phyloP scores from a whole-genome alignment of 2,888 invertebrate genomes.

The Cataglyphis altisquamis region DNA sequence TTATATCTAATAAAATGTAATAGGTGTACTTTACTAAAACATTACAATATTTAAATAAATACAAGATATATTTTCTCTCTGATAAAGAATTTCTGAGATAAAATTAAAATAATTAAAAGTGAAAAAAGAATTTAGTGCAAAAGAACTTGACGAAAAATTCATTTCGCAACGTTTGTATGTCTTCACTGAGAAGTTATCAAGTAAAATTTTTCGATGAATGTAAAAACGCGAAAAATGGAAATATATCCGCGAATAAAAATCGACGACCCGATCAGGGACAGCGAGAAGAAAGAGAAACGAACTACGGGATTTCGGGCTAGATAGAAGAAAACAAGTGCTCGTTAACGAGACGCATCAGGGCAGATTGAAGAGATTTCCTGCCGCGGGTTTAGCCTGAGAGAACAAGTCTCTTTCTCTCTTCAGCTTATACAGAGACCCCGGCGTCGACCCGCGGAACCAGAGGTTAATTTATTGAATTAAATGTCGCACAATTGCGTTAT shows the following conservation, averaged over 20 bases:
- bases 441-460: slow-evolving; percentile 77
- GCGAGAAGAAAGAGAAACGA: slow-evolving; percentile 57
- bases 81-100: neutral
- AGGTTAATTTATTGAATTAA: slow-evolving; percentile 85
- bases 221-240: neutral
- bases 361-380: slow-evolving; percentile 86
- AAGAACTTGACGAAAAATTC: neutral
- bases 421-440: slow-evolving; percentile 74
- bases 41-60: neutral
- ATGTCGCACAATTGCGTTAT: slow-evolving; percentile 83
- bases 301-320: slow-evolving; percentile 50
- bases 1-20: neutral
- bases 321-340: slow-evolving; percentile 84
- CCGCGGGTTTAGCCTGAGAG: slow-evolving; percentile 79
- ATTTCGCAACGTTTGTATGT: neutral
- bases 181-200: neutral
- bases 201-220: neutral
- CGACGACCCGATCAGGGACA: neutral
- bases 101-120: neutral
- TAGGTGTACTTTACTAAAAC: neutral
- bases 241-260: neutral
- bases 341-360: slow-evolving; percentile 84
- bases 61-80: neutral
- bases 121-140: neutral
- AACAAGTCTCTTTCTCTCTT: slow-evolving; percentile 70